A percentile compares a stretch with the other conserved stretches of the same genome.
Evolutionary conservation across 2,888 invertebrate species (phyloP).

Genomic region (Trimorus sp.): DNA sequence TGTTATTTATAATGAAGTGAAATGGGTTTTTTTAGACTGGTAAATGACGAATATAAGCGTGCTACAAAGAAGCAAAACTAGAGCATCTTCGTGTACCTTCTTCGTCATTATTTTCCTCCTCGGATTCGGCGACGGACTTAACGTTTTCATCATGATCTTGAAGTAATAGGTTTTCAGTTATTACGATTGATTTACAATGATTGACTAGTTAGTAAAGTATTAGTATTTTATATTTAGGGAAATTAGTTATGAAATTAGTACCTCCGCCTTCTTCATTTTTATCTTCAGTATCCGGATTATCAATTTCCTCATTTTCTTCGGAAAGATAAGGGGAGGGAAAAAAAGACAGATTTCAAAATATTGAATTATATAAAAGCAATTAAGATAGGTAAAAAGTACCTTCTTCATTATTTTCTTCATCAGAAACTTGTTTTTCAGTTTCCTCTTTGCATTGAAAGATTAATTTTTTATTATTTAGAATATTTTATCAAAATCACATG

Average conservation of each 20-base stretch:
- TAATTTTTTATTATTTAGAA: not conserved
- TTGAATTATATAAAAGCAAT: constrained; percentile 7
- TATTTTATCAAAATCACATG: no score
- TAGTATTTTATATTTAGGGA: no score
- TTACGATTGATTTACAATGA: no score
- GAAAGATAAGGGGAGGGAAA: no score
- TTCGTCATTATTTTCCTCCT: constrained; percentile 40
- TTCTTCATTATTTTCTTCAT: constrained; percentile 37
- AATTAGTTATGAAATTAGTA: not conserved
- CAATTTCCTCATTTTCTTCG: constrained; percentile 15
- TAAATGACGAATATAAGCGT: constrained; percentile 5
- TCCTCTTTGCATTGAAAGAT: constrained; percentile 27
- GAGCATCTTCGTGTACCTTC: constrained; percentile 27
- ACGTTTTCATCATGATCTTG: constrained; percentile 31
- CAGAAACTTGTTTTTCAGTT: not conserved
- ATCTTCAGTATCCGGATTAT: not conserved
- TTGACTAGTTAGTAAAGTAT: no score
- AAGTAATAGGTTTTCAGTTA: constrained; percentile 1
- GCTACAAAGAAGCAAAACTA: constrained; percentile 7
- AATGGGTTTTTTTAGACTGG: not conserved
- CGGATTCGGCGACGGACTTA: constrained; percentile 6
- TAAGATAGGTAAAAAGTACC: constrained; percentile 17
- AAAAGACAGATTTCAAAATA: not conserved
- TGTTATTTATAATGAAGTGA: not conserved
- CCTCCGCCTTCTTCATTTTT: not conserved